phyloP scores from a whole-genome alignment of 2,797 vertebrate genomes.

The Eremophila alpestris region DNA sequence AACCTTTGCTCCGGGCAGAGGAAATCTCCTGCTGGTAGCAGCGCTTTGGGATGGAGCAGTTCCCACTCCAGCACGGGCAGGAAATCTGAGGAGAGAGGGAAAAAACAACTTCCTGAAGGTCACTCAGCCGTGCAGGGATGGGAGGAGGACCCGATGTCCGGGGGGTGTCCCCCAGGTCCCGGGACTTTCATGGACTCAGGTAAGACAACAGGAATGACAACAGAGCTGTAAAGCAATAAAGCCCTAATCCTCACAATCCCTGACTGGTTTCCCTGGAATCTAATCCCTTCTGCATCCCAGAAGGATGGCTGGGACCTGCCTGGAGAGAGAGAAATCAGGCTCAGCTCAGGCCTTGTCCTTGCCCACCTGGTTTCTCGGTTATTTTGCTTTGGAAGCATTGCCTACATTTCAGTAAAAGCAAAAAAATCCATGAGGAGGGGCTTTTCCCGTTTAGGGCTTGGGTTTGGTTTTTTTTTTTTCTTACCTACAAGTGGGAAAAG shows the following conservation, averaged over 20 bases:
- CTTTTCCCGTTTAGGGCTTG: neutral
- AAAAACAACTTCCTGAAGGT: neutral
- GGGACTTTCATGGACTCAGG: neutral
- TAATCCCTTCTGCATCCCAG: neutral
- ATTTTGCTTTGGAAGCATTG: neutral
- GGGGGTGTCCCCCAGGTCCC: neutral
- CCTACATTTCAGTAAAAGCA: neutral
- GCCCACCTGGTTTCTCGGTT: neutral
- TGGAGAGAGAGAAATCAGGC: neutral
- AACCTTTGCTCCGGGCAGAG: neutral
- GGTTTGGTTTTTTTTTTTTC: too few species aligned
- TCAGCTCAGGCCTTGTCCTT: neutral
- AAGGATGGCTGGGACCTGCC: neutral
- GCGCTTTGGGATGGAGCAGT: neutral
- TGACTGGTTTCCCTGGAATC: neutral
- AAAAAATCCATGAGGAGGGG: neutral
- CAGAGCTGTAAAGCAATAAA: neutral
- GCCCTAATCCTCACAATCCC: neutral
- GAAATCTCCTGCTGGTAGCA: neutral
- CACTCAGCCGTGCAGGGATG: neutral
- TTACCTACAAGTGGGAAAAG: fast-evolving
- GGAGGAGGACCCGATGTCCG: fast-evolving
- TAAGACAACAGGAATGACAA: neutral
- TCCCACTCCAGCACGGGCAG: neutral
- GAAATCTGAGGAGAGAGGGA: neutral